These are phyloP conservation scores for Odontamblyopus rebecca DNA, from an alignment of 2,797 vertebrate genomes.

Conservation along the genomic window DNA sequence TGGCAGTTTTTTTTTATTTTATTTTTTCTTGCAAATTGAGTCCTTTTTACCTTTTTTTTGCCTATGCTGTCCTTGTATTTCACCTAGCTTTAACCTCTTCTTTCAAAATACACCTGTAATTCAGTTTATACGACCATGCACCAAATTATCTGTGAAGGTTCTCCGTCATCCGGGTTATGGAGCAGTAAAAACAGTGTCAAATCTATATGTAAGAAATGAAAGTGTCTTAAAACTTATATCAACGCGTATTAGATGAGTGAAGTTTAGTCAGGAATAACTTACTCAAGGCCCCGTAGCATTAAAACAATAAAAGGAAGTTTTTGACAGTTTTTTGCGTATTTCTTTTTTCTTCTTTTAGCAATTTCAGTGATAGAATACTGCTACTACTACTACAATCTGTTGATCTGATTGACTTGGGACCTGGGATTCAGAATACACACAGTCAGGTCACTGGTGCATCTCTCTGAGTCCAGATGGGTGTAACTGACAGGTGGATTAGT, in stretches of 20 bases:
- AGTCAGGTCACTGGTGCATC: too few relatives aligned
- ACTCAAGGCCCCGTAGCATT: neutral
- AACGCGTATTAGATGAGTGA: neutral
- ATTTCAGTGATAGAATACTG: neutral
- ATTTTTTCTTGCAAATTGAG: slow-evolving; percentile 7
- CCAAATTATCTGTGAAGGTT: slow-evolving; percentile 1
- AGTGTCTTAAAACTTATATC: neutral
- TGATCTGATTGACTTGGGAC: too few relatives aligned
- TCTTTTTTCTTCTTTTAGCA: neutral
- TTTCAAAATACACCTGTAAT: slow-evolving; percentile 13
- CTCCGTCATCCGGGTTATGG: slow-evolving; percentile 11
- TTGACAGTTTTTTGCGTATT: neutral
- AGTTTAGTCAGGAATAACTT: neutral
- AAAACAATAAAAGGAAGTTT: neutral
- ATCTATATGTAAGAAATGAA: neutral
- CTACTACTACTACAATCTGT: neutral
- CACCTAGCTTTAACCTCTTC: slow-evolving; percentile 17
- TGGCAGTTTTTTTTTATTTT: slow-evolving; percentile 29
- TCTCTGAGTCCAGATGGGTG: too few relatives aligned
- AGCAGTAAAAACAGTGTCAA: slow-evolving; percentile 2
- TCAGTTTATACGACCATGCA: neutral
- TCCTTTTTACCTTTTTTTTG: slow-evolving; percentile 38
- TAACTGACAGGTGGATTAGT: too few relatives aligned
- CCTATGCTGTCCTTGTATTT: slow-evolving; percentile 24
- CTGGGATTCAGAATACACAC: too few relatives aligned